A percentile compares a stretch with the other conserved stretches of the same genome.
Conservation (phyloP, 2,797 vertebrate species). For the Protosalanx chinensis region DNA sequence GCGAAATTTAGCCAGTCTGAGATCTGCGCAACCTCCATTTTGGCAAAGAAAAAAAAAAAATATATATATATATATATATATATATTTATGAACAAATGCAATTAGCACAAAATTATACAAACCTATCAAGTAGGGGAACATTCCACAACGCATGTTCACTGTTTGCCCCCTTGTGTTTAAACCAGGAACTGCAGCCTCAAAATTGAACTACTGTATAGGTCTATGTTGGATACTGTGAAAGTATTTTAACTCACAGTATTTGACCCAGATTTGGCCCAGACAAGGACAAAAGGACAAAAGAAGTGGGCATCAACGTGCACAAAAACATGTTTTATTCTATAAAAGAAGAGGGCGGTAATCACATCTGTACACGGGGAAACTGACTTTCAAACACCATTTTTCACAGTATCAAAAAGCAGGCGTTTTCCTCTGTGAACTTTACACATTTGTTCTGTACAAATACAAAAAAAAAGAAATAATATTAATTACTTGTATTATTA, state of each 20-base stretch:
- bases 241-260: too few relatives aligned
- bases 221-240: too few relatives aligned
- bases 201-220: too few relatives aligned
- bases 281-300: constrained; percentile 1
- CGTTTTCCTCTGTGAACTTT: constrained; percentile 76
- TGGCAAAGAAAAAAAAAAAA: too few relatives aligned
- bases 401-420: constrained; percentile 82
- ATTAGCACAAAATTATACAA: too few relatives aligned
- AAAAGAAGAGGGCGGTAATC: constrained; percentile 75
- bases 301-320: constrained; percentile 59
- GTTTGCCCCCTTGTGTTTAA: constrained; percentile 41
- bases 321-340: constrained; percentile 81
- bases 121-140: too few relatives aligned
- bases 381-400: constrained; percentile 78
- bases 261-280: too few relatives aligned
- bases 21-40: too few relatives aligned
- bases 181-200: neutral
- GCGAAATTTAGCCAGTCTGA: too few relatives aligned
- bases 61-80: too few relatives aligned
- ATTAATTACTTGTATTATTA: constrained; percentile 73
- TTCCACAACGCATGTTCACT: neutral
- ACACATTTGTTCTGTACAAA: constrained; percentile 83
- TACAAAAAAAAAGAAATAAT: constrained; percentile 74
- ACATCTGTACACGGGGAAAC: constrained; percentile 80
- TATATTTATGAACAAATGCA: too few relatives aligned